These are phyloP conservation scores for Neodiprion virginianus DNA, from an alignment of 1,140 invertebrate genomes.

Conservation along the genomic window DNA sequence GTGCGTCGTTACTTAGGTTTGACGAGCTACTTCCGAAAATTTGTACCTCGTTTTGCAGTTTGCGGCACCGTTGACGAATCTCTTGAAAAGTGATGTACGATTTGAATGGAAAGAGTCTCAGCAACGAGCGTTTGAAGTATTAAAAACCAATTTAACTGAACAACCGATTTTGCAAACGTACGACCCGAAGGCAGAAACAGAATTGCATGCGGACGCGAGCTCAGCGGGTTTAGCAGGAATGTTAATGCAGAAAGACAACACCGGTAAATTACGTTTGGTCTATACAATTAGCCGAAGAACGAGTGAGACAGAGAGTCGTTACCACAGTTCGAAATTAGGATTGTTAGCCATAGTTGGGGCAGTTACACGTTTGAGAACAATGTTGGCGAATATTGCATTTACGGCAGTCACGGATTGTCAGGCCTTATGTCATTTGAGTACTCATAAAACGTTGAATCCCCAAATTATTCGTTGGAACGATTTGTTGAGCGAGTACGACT, in stretches of 20 bases:
- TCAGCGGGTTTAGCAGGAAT: slow-evolving; percentile 37
- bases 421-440: no score
- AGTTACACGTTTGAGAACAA: no score
- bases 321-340: slow-evolving; percentile 37
- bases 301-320: slow-evolving; percentile 33
- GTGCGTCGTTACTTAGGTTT: slow-evolving; percentile 43
- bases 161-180: slow-evolving; percentile 23
- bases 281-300: slow-evolving; percentile 35
- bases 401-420: no score
- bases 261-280: slow-evolving; percentile 17
- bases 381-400: no score
- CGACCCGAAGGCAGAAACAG: slow-evolving; percentile 30
- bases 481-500: slow-evolving; percentile 16
- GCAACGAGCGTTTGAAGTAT: slow-evolving; percentile 15
- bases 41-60: slow-evolving; percentile 38
- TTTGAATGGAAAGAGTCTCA: background rate
- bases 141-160: background rate
- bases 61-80: no score
- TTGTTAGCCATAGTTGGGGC: no score
- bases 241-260: slow-evolving; percentile 35
- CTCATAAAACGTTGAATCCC: background rate
- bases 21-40: slow-evolving; percentile 40
- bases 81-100: slow-evolving; percentile 15
- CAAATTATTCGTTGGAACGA: slow-evolving; percentile 18
- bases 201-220: slow-evolving; percentile 39